Evolutionary conservation across 2,113 vertebrate species (phyloP), one percentile per base, ranked within the genome.

Genomic region (Solea solea): DNA sequence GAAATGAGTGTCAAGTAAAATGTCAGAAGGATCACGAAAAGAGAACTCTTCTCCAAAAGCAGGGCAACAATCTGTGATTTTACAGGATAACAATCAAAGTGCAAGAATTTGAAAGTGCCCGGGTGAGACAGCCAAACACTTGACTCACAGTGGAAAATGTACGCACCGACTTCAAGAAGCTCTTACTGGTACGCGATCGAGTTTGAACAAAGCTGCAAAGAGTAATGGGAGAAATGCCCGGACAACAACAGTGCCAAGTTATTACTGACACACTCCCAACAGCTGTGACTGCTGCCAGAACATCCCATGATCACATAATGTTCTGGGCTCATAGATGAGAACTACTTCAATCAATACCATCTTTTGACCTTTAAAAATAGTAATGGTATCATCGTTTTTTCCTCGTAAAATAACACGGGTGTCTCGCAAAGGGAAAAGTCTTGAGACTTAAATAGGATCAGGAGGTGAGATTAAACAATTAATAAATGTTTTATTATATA

Each of bases 91-190:
- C 15, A 15, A 61, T 53, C 42, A 21, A 21, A 65, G 25, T 39
- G 14, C 8, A 69, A 14, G 10, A 57, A 62, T 67, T 48, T 63
- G 25, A 58, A 61, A 41, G 39, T 61, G 39, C 51, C 65, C 16
- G 5, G 34, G 2, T 48, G 53, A 63, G 13, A 34, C 6, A 28
- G 61, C 9, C 4, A 8, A 56, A 21, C 61, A 40, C 62, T 5
- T 74, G 12, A 59, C 40, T 61, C 44, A 46, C 14, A 11, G 4
- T 25, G 15, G 60, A 81, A 81, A 55, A 56, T 72, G 39, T 13
- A 13, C 46, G n/a, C 8, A 57, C 56, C 55, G 13, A 62, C 39
- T 39, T 51, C 1, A 2, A 56, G 62, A 55, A 1, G 5, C 64
- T 68, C 6, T 27, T 11, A 15, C 2, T 56, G 15, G 1, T 16